Evolutionary conservation across 2,113 vertebrate genomes (phyloP), one percentile per base, ranked within the genome.

Genomic region (Puffinus mauretanicus): DNA sequence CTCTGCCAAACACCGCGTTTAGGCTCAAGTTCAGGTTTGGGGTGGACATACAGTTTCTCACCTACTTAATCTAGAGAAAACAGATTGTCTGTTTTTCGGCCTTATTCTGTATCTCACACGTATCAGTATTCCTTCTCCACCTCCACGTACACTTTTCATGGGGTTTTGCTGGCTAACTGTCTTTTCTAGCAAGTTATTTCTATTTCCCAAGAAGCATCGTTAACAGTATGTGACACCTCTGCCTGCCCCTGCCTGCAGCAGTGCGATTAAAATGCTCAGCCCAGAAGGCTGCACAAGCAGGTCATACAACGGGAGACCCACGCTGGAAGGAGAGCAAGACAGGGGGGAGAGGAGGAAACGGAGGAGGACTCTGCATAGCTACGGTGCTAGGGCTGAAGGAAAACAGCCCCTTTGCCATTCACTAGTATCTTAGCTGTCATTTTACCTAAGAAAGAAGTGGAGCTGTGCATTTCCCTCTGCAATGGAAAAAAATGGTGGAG

Each of bases 261-360:
- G 7, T 26, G 49, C 7, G 11, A 47, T 30, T 21, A 32, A 44
- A 58, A 16, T 8, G 32, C 22, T 22, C 3, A 4, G 15, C 60
- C 24, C 51, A 17, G 61, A 51, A 62, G 26, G n/a, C 51, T 75
- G 34, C 12, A 14, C 18, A 21, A 40, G 27, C 30, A 32, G 49
- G 8, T 44, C 9, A 6, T 3, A 2, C 7, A 4, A 13, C 7
- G 2, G 1, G 0, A 80, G 29, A 6, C 11, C 60, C 62, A 64
- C 6, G 29, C n/a, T 1, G 7, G 57, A 80, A 89, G 29, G 17
- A 55, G 34, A 57, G 18, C 8, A 77, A 81, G 58, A 61, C 2
- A 3, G n/a, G 16, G 26, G n/a, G 16, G 26, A 67, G 46, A 62
- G 46, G 32, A 49, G n/a, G 51, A 29, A 34, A 32, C 4, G 16